These are phyloP conservation scores for Naso thynnoides DNA, from an alignment of 2,797 vertebrate genomes.

Conservation along the genomic window DNA sequence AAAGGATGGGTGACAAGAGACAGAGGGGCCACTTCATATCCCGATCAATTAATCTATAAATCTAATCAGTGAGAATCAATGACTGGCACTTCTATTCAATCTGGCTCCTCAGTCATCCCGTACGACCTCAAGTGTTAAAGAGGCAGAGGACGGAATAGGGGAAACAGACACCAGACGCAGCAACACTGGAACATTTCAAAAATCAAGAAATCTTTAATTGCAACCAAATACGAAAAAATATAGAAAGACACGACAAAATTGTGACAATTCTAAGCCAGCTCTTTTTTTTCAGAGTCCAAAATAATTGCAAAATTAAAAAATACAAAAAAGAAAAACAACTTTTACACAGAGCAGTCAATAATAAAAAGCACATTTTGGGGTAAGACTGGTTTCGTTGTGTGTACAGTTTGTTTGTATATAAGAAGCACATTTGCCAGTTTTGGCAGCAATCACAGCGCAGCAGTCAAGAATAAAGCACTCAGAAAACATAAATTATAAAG, in stretches of 20 bases:
- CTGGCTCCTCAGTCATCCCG: constrained; percentile 38
- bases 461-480: constrained; percentile 83
- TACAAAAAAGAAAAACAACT: constrained; percentile 48
- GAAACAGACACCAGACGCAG: constrained; percentile 48
- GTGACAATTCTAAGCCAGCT: constrained; percentile 58
- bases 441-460: constrained; percentile 80
- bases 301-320: constrained; percentile 55
- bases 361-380: constrained; percentile 81
- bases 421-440: constrained; percentile 79
- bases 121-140: constrained; percentile 43
- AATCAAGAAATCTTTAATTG: constrained; percentile 83
- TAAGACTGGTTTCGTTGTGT: constrained; percentile 70
- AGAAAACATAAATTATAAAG: constrained; percentile 83
- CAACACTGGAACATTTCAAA: constrained; percentile 70
- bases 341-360: constrained; percentile 76
- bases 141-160: constrained; percentile 31
- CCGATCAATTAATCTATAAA: constrained; percentile 78
- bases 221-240: constrained; percentile 78
- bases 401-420: constrained; percentile 74
- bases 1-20: constrained; percentile 60
- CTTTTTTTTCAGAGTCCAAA: constrained; percentile 48
- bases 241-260: constrained; percentile 78
- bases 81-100: constrained; percentile 40
- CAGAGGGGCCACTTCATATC: constrained; percentile 66
- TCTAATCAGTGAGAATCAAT: constrained; percentile 78